Percentiles rank a stretch among this genome's conserved stretches.
Evolutionary conservation across 1,140 invertebrate genomes (phyloP).

Genomic region (Scaptodrosophila lebanonensis): DNA sequence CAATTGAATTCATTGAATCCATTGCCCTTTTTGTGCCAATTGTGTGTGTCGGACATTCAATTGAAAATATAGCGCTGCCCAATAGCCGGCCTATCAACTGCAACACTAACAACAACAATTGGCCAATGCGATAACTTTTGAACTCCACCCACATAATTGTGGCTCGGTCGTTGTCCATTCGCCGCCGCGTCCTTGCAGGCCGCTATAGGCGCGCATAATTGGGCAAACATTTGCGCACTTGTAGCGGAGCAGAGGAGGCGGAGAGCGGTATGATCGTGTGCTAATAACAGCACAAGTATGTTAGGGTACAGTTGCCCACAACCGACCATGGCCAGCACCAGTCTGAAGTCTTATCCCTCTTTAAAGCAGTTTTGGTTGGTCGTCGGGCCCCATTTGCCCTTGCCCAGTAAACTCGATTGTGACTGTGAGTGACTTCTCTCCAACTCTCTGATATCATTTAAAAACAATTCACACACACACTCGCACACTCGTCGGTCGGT

Average conservation of each 20-base stretch:
- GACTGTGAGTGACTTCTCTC: slow-evolving; percentile 63
- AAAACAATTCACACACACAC: slow-evolving; percentile 40
- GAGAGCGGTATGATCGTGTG: no score
- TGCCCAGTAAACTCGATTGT: slow-evolving; percentile 68
- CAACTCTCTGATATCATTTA: slow-evolving; percentile 55
- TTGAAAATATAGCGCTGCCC: slow-evolving; percentile 42
- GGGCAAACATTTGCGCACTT: no score
- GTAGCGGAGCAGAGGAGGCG: no score
- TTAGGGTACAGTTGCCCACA: no score
- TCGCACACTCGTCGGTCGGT: no score
- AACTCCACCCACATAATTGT: slow-evolving; percentile 70
- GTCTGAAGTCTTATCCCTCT: slow-evolving; percentile 61
- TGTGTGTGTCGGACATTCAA: slow-evolving; percentile 53
- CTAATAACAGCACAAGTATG: no score
- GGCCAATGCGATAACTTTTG: slow-evolving; percentile 64
- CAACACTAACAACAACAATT: slow-evolving; percentile 24
- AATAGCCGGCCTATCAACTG: slow-evolving; percentile 38
- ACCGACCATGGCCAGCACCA: slow-evolving; percentile 31
- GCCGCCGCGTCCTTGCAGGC: no score
- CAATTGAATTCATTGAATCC: no score
- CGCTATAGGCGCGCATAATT: no score
- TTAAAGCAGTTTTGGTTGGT: slow-evolving; percentile 73
- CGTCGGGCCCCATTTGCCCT: slow-evolving; percentile 61
- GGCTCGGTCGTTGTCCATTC: neutral
- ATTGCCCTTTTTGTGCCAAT: slow-evolving; percentile 39